Evolutionary conservation across 1,140 invertebrate genomes (phyloP).

Genomic region (Danaus plexippus): DNA sequence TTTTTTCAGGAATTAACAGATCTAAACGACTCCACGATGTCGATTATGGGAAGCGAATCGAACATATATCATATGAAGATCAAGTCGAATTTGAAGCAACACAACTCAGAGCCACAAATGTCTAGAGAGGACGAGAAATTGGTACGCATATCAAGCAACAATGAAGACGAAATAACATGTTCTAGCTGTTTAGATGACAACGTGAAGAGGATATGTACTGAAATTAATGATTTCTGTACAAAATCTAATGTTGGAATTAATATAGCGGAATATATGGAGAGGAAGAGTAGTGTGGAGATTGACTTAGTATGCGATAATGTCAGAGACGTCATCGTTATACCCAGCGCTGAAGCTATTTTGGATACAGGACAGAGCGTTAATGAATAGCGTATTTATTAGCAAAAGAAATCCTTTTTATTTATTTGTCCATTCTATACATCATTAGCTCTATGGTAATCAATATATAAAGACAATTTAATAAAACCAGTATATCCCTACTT

Average conservation of each 20-base stretch:
- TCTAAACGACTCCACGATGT: constrained; percentile 55
- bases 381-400: no score
- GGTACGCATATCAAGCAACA: constrained; percentile 54
- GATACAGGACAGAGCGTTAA: constrained; percentile 27
- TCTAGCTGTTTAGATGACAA: constrained; percentile 33
- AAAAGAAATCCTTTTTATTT: no score
- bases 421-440: no score
- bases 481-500: no score
- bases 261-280: constrained; percentile 51
- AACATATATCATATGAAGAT: constrained; percentile 61
- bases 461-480: no score
- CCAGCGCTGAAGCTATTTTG: constrained; percentile 63
- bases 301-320: constrained; percentile 44
- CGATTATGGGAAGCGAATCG: constrained; percentile 66
- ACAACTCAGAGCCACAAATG: constrained; percentile 65
- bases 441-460: no score
- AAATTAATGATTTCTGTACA: constrained; percentile 51
- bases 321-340: constrained; percentile 64
- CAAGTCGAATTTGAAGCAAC: constrained; percentile 40
- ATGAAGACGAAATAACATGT: constrained; percentile 40
- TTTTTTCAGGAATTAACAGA: constrained; percentile 41
- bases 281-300: constrained; percentile 30
- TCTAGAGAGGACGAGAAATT: constrained; percentile 34
- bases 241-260: constrained; percentile 28
- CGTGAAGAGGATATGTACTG: constrained; percentile 52